Evolutionary conservation across 2,113 vertebrate species (phyloP).

Genomic region (Mus spicilegus): DNA sequence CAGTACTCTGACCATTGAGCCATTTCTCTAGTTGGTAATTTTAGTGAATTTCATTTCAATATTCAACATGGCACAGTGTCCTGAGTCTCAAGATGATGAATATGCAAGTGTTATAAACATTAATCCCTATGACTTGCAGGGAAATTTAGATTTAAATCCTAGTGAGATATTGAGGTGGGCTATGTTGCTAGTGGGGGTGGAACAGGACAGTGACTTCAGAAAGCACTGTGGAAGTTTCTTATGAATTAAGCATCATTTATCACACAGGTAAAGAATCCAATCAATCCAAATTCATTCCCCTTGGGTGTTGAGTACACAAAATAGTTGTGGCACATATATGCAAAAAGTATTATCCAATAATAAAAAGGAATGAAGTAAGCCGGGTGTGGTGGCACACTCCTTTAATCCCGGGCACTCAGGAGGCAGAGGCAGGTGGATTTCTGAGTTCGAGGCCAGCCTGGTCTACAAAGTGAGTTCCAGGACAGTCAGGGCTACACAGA

Average conservation of each 20-base stretch:
- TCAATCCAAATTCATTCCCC: background rate
- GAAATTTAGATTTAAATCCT: constrained; percentile 21
- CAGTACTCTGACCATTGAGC: background rate
- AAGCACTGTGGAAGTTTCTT: background rate
- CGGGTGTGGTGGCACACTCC: too few relatives aligned
- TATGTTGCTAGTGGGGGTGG: background rate
- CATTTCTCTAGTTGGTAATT: background rate
- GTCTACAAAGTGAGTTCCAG: too few relatives aligned
- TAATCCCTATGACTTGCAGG: background rate
- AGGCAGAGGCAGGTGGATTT: too few relatives aligned
- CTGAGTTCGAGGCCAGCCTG: too few relatives aligned
- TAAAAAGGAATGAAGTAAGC: background rate
- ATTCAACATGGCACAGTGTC: background rate
- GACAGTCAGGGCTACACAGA: too few relatives aligned
- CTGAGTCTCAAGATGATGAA: constrained; percentile 7
- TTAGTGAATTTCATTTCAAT: constrained; percentile 7
- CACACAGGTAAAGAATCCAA: background rate
- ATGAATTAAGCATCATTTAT: background rate
- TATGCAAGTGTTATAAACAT: background rate
- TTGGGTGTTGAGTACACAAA: background rate
- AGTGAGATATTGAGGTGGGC: background rate
- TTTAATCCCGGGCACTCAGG: too few relatives aligned
- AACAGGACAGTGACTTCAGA: background rate
- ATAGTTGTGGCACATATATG: background rate
- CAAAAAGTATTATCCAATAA: background rate